Evolutionary conservation across 2,888 invertebrate genomes (phyloP), one percentile per base, ranked within the genome.

Genomic region (Orthosia gothica): DNA sequence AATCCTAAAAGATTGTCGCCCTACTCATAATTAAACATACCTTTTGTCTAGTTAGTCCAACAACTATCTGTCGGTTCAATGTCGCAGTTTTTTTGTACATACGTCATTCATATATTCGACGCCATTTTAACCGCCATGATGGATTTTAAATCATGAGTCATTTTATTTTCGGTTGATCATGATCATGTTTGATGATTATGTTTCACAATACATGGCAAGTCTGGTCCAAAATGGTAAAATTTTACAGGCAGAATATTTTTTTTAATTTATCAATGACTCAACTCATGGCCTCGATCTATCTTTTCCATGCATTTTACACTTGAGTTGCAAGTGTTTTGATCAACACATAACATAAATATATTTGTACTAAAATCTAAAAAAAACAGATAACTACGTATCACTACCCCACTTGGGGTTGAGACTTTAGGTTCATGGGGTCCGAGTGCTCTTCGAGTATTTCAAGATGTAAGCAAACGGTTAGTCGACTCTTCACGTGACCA

Each of bases 1-100:
- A 13, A 26, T 3, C 62, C 26, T 54, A 52, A 75, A 62, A 2
- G 18, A 3, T 79, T 20, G 79, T 73, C 79, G 23, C 76, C 84
- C 76, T 83, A 89, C 45, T 62, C 50, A 84, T 92, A 93, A 94
- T 94, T 93, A 94, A 94, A 92, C 91, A 91, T 88, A 88, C 92
- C 92, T 93, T n/a, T 94, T 94, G 94, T 94, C 92, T 93, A 91
- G 90, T 89, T 89, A 89, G 57, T 65, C 1, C 1, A 1, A 76
- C 79, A 89, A 91, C 92, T 92, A 91, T 87, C 71, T 13, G 75
- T 69, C 85, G 74, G 92, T 93, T 94, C 94, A 95, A 94, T 94
- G 94, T 91, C 93, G 79, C 74, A 62, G 71, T 68, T 86, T 86
- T 87, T 91, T 92, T 50, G 15, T 11, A 13, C 4, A 49, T 92